Evolutionary conservation across 1,140 invertebrate species (phyloP).

Genomic region (Zaprionus tsacasi): DNA sequence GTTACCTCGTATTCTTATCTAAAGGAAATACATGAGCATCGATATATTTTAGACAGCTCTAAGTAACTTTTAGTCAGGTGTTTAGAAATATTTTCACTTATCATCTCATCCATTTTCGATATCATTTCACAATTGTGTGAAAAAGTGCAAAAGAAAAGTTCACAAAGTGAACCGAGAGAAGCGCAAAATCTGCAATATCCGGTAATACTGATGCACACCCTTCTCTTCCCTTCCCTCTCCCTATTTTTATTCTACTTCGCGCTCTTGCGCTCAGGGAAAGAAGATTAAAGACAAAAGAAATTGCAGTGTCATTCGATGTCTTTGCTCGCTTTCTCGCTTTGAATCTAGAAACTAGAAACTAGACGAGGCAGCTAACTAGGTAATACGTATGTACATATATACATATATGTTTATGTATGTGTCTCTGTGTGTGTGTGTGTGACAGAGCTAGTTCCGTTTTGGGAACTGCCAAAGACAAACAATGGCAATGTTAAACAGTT

Average conservation of each 20-base stretch:
- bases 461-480: slow-evolving; percentile 53
- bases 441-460: slow-evolving; percentile 37
- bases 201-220: slow-evolving; percentile 44
- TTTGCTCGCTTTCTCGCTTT: slow-evolving; percentile 32
- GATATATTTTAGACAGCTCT: background rate
- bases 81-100: background rate
- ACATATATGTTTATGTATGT: background rate
- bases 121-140: background rate
- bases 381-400: slow-evolving; percentile 21
- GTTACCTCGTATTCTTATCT: background rate
- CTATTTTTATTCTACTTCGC: slow-evolving; percentile 18
- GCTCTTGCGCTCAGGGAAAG: background rate
- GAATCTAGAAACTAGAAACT: slow-evolving; percentile 28
- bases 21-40: background rate
- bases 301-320: slow-evolving; percentile 56
- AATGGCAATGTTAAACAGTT: slow-evolving; percentile 53
- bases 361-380: slow-evolving; percentile 33
- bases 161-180: slow-evolving; percentile 29
- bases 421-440: slow-evolving; percentile 3
- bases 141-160: slow-evolving; percentile 29
- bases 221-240: slow-evolving; percentile 1
- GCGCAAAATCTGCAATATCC: slow-evolving; percentile 67
- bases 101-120: background rate
- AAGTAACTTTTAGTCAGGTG: background rate
- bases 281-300: slow-evolving; percentile 55